These are phyloP conservation scores for Patella ulyssiponensis DNA, from an alignment of 2,888 invertebrate genomes.

Conservation along the genomic window DNA sequence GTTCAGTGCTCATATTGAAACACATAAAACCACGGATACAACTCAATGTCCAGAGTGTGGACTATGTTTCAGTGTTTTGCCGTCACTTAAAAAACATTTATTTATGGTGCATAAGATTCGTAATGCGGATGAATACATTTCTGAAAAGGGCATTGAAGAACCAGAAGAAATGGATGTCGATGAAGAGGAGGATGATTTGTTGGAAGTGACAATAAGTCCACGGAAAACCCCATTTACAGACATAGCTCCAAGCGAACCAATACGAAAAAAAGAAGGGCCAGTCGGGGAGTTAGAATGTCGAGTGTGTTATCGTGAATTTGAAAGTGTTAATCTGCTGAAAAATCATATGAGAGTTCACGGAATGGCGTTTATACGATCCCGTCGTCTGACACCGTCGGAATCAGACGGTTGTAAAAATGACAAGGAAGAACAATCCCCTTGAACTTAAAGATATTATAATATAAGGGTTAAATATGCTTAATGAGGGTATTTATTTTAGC, in stretches of 20 bases:
- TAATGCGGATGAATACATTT: constrained; percentile 78
- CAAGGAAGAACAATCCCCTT: background rate
- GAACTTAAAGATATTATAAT: no score
- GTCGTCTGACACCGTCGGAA: background rate
- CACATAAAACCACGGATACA: constrained; percentile 61
- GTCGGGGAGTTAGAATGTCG: constrained; percentile 75
- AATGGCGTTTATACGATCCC: constrained; percentile 80
- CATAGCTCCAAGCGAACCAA: background rate
- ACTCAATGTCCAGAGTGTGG: constrained; percentile 84
- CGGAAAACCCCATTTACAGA: background rate
- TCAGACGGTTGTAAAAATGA: background rate
- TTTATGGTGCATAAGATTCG: constrained; percentile 80
- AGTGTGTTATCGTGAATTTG: constrained; percentile 81
- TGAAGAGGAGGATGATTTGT: constrained; percentile 19
- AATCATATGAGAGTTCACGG: constrained; percentile 85
- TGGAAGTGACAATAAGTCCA: constrained; percentile 19
- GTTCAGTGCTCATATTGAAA: constrained; percentile 64
- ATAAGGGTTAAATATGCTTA: no score
- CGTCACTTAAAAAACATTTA: constrained; percentile 82
- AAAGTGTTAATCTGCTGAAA: constrained; percentile 77
- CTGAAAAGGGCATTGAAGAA: constrained; percentile 48
- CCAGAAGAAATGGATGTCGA: constrained; percentile 37
- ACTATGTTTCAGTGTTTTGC: constrained; percentile 82
- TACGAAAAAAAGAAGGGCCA: background rate
- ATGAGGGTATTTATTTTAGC: no score